Evolutionary conservation across 2,797 vertebrate genomes (phyloP).

Genomic region (Clarias platycephalus): DNA sequence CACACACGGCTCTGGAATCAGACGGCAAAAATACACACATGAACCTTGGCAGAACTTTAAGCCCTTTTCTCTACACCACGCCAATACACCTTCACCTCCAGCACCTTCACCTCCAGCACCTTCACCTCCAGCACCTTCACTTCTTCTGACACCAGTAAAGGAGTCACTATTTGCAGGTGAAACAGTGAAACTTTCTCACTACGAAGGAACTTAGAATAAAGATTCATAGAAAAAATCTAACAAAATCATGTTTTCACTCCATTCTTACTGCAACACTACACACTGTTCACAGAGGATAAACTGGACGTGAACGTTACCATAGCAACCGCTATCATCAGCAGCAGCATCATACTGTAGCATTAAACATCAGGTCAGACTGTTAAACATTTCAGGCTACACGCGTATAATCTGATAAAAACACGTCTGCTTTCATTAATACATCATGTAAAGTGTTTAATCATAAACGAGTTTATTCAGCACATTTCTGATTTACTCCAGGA

Average conservation of each 20-base stretch:
- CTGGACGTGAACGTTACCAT: not conserved
- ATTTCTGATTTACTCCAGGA: not conserved
- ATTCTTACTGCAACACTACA: not conserved
- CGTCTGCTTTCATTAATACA: not conserved
- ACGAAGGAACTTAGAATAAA: not conserved
- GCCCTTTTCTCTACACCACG: too few species aligned
- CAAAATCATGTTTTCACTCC: not conserved
- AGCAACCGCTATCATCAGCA: not conserved
- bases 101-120: too few species aligned
- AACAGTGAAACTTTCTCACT: not conserved
- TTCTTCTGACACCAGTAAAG: too few species aligned
- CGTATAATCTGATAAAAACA: too few species aligned
- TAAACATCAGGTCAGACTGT: not conserved
- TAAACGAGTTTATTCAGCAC: not conserved
- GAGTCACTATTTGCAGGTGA: not conserved
- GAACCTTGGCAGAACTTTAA: too few species aligned
- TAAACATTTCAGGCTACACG: not conserved
- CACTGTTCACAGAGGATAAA: too few species aligned
- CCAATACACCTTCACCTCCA: too few species aligned
- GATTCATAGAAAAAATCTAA: not conserved
- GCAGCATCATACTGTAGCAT: not conserved
- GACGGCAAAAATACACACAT: too few species aligned
- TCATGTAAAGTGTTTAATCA: not conserved
- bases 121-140: too few species aligned
- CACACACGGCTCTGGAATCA: too few species aligned